Base-by-base conservation (phyloP, 2,888 invertebrate species). In the Pycnomerus fuliginosus region DNA sequence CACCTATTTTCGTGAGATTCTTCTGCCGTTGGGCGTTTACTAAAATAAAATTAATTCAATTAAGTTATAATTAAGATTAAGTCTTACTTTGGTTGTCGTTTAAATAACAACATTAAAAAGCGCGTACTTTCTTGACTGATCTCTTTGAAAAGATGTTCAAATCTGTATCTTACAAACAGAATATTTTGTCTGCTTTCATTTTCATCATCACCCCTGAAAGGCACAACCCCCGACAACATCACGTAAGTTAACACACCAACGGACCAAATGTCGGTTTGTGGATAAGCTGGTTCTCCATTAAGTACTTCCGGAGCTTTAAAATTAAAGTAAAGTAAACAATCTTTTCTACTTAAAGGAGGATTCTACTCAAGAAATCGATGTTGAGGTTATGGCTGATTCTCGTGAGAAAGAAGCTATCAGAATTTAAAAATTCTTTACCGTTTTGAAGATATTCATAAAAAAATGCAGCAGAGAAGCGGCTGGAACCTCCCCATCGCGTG, bases 1-100 rank as follows among this genome's bases (percentile, higher is more conserved):
- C 98, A 98, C 70, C 95, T 85, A 73, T 97, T 95, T 68, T 96
- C 95, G 68, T 91, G 82, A 64, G 94, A 94, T 72, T 98, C 97
- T 70, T 96, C 96, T 0, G 90, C 86, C 30, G 88, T 83, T 51
- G 97, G 94, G 62, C 98, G 80, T 82, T 97, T 96, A 56, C 92
- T 93, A 65, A 37, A 77, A 74, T 52, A 48, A 44, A 35, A 34
- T 29, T 23, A 12, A 30, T 3, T 15, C 13, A 17, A 33, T 12
- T 16, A 29, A 3, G n/a, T 31, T 11, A 10, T 20, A 8, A 28
- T 15, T 16, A 28, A 5, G 20, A 38, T 22, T n/a, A 5, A 32
- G 34, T 29, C 79, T 76, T 76, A 91, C 89, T 86, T 83, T 17
- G 98, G 95, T 53, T 90, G 85, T 60, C 93, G 85, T 76, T 97